phyloP scores from a whole-genome alignment of 2,888 invertebrate genomes.

The Drosophila neutralis region DNA sequence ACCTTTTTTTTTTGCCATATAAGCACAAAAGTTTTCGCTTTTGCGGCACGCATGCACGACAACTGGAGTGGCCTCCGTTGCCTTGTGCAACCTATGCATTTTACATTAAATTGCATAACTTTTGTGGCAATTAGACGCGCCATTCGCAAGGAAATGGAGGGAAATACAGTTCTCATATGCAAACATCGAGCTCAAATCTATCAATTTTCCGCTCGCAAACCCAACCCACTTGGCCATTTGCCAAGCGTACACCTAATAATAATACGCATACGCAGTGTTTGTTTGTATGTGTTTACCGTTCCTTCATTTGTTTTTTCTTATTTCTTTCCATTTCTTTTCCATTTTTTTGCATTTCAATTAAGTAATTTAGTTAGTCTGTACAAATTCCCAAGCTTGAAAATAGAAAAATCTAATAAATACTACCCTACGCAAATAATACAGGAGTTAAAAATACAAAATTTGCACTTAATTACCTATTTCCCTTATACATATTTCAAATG shows the following conservation, averaged over 20 bases:
- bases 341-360: slow-evolving; percentile 67
- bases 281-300: slow-evolving; percentile 14
- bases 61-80: slow-evolving; percentile 60
- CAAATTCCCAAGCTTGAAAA: slow-evolving; percentile 64
- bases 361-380: slow-evolving; percentile 66
- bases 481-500: slow-evolving; percentile 41
- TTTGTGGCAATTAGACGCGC: slow-evolving; percentile 72
- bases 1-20: slow-evolving; percentile 65
- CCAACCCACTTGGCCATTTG: slow-evolving; percentile 1
- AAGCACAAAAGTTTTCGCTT: slow-evolving; percentile 73
- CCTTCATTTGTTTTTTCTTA: slow-evolving; percentile 1
- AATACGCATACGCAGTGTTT: slow-evolving; percentile 70
- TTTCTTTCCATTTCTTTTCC: slow-evolving; percentile 18
- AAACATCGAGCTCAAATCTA: slow-evolving; percentile 68
- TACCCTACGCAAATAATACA: slow-evolving; percentile 56
- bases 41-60: slow-evolving; percentile 76
- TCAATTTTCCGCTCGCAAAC: slow-evolving; percentile 62
- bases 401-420: slow-evolving; percentile 46
- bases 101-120: slow-evolving; percentile 81
- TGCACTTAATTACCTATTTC: slow-evolving; percentile 38
- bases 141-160: slow-evolving; percentile 45
- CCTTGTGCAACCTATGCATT: slow-evolving; percentile 53
- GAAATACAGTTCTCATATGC: slow-evolving; percentile 49
- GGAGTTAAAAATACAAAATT: slow-evolving; percentile 23
- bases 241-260: slow-evolving; percentile 59